These are phyloP conservation scores for Osmoderma eremita DNA, from an alignment of 2,888 invertebrate species.

Conservation along the genomic window DNA sequence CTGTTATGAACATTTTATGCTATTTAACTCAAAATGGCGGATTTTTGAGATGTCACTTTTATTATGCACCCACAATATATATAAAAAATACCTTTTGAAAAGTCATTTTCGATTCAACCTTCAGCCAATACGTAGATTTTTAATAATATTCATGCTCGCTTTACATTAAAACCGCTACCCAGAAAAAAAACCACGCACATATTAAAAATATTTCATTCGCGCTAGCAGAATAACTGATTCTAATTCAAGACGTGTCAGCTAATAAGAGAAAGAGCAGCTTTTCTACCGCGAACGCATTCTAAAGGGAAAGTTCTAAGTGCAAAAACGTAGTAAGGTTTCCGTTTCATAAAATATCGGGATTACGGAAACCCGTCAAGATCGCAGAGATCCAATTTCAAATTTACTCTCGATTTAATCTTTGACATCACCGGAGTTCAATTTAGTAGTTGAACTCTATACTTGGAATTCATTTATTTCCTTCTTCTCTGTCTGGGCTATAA, in stretches of 20 bases:
- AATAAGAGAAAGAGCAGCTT: conserved; percentile 28
- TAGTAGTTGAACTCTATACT: conserved; percentile 18
- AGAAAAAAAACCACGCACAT: conserved; percentile 9
- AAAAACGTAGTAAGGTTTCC: conserved; percentile 44
- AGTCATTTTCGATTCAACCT: too few relatives aligned
- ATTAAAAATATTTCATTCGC: conserved; percentile 34
- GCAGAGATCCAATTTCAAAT: conserved; percentile 24
- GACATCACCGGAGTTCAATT: conserved; percentile 28
- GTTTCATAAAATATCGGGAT: conserved; percentile 48
- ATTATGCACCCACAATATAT: too few relatives aligned
- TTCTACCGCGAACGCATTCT: not conserved
- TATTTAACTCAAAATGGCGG: too few relatives aligned
- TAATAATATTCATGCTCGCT: too few relatives aligned
- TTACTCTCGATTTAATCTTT: conserved; percentile 27
- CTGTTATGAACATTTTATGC: too few relatives aligned
- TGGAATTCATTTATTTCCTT: conserved; percentile 2
- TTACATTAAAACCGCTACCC: not conserved
- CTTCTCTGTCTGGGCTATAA: too few relatives aligned
- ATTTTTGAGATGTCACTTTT: too few relatives aligned
- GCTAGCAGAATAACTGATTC: conserved; percentile 21
- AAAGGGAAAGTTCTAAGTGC: conserved; percentile 14
- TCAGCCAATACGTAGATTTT: too few relatives aligned
- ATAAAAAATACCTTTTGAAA: too few relatives aligned
- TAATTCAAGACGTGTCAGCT: conserved; percentile 14
- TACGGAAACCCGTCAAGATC: conserved; percentile 46